Base-by-base conservation (phyloP, 1,140 invertebrate species). In the Ceratina calcarata region DNA sequence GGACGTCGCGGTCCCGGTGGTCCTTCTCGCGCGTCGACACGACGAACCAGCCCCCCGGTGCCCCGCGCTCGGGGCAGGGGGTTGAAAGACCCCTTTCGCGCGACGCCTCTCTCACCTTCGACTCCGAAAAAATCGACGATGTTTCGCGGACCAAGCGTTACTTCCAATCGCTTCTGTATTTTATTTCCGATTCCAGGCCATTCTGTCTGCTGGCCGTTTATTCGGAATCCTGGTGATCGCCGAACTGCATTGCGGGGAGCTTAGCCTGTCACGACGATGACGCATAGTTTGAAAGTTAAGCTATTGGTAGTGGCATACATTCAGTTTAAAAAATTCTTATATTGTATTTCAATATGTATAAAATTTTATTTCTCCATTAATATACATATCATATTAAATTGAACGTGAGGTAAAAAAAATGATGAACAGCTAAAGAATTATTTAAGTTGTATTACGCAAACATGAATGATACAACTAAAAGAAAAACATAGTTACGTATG, bases 101-200 rank as follows among this genome's bases (percentile, higher is more conserved):
- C 67, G 49, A 32, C 58, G 58, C 66, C 67, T 62, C 49, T 72
- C 53, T 78, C 76, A 72, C 76, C 76, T 72, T 78, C 69, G 69
- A 78, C 69, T 71, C 76, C 3, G n/a, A 60, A 78, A 72, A 72
- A 61, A 72, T 72, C 57, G 57, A 27, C 70, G 32, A 2, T n/a
- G 57, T 45, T 71, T 15, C 69, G 57, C 20, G 69, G 32, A 18
- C 55, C 69, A 22, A 20, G 27, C 69, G 57, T 60, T 45, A 16
- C 55, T 3, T 45, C 3, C 32, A 24, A 61, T 49, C 70, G 57
- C 18, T 61, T 49, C 22, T 49, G 57, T 57, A 18, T 71, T 71
- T 60, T 72, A n/a, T 61, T 27, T 24, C 20, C 69, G 58, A 60
- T n/a, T 15, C 20, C 1, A 0, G 37, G 20, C 13, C 12, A 12